A percentile compares a stretch with the other conserved stretches of the same genome.
Conservation (phyloP, 2,888 invertebrate species). For the Zootermopsis nevadensis region DNA sequence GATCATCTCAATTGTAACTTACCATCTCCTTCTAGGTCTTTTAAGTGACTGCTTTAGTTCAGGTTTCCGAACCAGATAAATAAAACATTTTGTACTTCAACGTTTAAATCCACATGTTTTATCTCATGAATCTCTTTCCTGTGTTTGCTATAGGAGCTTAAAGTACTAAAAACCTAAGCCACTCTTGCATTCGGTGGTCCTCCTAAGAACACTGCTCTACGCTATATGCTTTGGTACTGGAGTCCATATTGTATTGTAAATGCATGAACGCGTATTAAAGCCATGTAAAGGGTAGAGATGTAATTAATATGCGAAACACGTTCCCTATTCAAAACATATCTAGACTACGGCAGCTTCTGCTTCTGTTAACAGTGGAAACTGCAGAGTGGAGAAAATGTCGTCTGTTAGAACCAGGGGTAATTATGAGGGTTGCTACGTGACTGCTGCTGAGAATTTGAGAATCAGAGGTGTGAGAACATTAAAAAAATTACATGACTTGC, state of each 20-base stretch:
- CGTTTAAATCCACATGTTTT: no score
- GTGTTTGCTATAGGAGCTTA: no score
- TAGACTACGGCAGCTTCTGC: constrained; percentile 38
- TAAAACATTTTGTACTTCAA: no score
- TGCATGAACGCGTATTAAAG: constrained; percentile 26
- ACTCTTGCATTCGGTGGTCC: not conserved
- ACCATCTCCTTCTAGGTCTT: no score
- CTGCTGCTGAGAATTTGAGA: constrained; percentile 11
- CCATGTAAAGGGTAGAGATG: constrained; percentile 29
- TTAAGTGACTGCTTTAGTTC: no score
- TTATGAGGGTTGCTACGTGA: constrained; percentile 35
- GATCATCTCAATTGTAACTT: no score
- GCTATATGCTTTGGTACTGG: not conserved
- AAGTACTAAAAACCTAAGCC: not conserved
- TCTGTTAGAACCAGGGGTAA: constrained; percentile 34
- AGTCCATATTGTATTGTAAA: constrained; percentile 39
- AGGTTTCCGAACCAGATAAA: no score
- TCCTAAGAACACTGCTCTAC: not conserved
- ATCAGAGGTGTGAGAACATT: not conserved
- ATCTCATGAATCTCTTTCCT: no score
- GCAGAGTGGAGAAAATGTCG: constrained; percentile 18
- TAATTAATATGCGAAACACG: constrained; percentile 48
- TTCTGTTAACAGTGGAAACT: not conserved
- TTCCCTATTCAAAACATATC: constrained; percentile 46
- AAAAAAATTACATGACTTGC: constrained; percentile 30